Evolutionary conservation across 2,797 vertebrate species (phyloP).

Genomic region (Iguana delicatissima): DNA sequence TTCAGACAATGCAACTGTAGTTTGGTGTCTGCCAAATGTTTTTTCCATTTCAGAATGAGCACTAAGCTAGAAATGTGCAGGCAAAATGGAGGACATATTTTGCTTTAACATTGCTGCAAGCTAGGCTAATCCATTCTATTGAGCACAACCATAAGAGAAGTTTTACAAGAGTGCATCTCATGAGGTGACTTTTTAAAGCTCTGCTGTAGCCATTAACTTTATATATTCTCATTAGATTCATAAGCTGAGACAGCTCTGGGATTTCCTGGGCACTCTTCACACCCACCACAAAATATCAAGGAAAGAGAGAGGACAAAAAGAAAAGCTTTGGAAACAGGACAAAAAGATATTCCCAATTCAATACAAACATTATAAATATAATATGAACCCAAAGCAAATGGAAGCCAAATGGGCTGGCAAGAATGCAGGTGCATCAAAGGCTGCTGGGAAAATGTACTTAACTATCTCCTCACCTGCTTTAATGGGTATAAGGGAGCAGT

Average conservation of each 20-base stretch:
- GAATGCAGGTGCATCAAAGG: constrained; percentile 68
- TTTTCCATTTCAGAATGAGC: constrained; percentile 34
- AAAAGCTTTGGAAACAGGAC: constrained; percentile 76
- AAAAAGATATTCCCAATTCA: constrained; percentile 71
- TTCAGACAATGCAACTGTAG: constrained; percentile 33
- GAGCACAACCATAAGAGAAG: constrained; percentile 62
- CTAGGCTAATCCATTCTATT: constrained; percentile 44
- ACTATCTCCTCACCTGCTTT: constrained; percentile 60
- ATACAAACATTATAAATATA: constrained; percentile 83
- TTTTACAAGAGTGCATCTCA: constrained; percentile 60
- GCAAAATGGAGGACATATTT: constrained; percentile 33
- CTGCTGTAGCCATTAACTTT: constrained; percentile 71
- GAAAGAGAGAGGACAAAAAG: constrained; percentile 73
- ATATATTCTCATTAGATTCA: constrained; percentile 80
- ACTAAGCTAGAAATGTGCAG: not conserved
- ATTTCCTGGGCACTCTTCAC: constrained; percentile 70
- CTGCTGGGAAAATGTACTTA: constrained; percentile 70
- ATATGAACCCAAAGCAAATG: constrained; percentile 76
- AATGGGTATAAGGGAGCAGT: constrained; percentile 45
- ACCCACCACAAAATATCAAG: constrained; percentile 72
- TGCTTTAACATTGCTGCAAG: constrained; percentile 50
- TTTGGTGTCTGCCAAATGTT: constrained; percentile 22
- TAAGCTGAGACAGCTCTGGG: constrained; percentile 71
- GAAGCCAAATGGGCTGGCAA: constrained; percentile 77
- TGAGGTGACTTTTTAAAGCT: constrained; percentile 67